These are phyloP conservation scores for Poeciliopsis turneri DNA, from an alignment of 2,797 vertebrate genomes.

Conservation along the genomic window DNA sequence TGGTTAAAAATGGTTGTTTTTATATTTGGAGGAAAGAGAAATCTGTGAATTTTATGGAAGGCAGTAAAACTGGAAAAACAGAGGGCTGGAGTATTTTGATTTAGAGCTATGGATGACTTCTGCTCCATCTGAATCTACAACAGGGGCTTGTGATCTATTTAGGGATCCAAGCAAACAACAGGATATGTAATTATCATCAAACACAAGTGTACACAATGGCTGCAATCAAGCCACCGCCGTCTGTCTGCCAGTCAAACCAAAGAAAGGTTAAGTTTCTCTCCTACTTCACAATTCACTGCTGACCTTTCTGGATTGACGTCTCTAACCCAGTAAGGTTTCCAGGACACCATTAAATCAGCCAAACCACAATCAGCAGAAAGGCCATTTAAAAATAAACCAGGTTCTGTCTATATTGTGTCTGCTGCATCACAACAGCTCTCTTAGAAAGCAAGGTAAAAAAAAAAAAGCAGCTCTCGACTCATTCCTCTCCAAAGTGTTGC, in stretches of 20 bases:
- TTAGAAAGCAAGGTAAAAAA: constrained; percentile 19
- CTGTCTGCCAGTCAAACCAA: constrained; percentile 60
- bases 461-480: constrained; percentile 20
- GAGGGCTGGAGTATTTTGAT: constrained; percentile 17
- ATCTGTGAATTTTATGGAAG: not conserved
- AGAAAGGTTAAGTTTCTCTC: constrained; percentile 70
- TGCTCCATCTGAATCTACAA: constrained; percentile 30
- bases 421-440: not conserved
- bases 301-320: constrained; percentile 65
- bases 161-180: constrained; percentile 71
- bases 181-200: constrained; percentile 83
- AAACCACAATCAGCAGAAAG: constrained; percentile 54
- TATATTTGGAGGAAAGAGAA: not conserved
- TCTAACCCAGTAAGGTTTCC: constrained; percentile 53
- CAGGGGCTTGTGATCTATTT: constrained; percentile 66
- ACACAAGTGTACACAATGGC: constrained; percentile 74
- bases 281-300: constrained; percentile 61
- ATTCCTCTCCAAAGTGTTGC: constrained; percentile 40
- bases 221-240: constrained; percentile 79
- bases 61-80: not conserved
- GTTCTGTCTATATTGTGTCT: constrained; percentile 10
- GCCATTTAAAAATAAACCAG: constrained; percentile 63
- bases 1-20: not conserved
- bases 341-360: constrained; percentile 60
- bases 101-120: constrained; percentile 26